Evolutionary conservation across 2,797 vertebrate genomes (phyloP).

Genomic region (Miichthys miiuy): DNA sequence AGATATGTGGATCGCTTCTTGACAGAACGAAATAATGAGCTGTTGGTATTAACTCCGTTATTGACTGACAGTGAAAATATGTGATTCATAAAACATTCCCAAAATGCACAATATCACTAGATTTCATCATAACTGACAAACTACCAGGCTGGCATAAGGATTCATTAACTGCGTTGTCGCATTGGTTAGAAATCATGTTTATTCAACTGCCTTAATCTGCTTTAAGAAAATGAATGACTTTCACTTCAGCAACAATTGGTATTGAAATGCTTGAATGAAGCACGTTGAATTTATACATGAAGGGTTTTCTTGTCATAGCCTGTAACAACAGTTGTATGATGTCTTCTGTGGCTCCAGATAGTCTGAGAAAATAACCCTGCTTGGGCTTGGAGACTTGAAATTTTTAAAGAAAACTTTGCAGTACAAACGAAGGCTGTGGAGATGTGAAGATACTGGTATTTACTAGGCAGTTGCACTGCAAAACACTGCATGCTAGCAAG

Average conservation of each 20-base stretch:
- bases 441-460: not conserved
- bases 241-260: not conserved
- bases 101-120: slow-evolving; percentile 17
- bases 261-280: slow-evolving; percentile 21
- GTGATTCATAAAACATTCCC: slow-evolving; percentile 5
- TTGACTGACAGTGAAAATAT: slow-evolving; percentile 17
- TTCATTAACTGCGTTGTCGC: slow-evolving; percentile 13
- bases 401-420: not conserved
- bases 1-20: not conserved
- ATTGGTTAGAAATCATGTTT: slow-evolving; percentile 30
- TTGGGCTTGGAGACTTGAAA: not conserved
- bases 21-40: slow-evolving; percentile 31
- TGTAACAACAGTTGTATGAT: not conserved
- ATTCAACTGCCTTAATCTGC: slow-evolving; percentile 39
- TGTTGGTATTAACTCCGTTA: slow-evolving; percentile 29
- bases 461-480: not conserved
- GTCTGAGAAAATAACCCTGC: slow-evolving; percentile 2
- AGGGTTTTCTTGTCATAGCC: too few relatives aligned
- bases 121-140: slow-evolving; percentile 20
- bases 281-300: too few relatives aligned
- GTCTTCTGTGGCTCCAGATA: not conserved
- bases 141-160: not conserved
- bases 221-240: slow-evolving; percentile 16
- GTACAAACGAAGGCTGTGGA: not conserved
- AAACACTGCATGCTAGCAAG: not conserved